Evolutionary conservation across 2,797 vertebrate species (phyloP).

Genomic region (Rhinatrema bivittatum): DNA sequence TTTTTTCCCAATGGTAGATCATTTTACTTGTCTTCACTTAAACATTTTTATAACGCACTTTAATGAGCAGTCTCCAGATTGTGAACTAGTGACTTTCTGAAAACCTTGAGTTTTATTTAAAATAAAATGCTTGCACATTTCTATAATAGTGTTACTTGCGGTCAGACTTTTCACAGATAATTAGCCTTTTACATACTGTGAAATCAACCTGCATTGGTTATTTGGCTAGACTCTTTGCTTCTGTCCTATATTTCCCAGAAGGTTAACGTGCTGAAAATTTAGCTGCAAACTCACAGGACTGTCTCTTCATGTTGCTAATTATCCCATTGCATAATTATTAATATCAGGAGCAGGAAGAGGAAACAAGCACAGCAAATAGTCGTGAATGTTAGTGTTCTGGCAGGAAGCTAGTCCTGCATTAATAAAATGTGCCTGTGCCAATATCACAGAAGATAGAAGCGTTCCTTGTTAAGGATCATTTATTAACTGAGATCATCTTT

Average conservation of each 20-base stretch:
- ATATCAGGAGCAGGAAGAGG: constrained; percentile 71
- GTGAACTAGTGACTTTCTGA: constrained; percentile 45
- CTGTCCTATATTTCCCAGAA: constrained; percentile 74
- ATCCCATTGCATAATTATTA: constrained; percentile 82
- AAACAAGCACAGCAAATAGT: constrained; percentile 70
- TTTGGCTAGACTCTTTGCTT: constrained; percentile 69
- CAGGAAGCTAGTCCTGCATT: constrained; percentile 67
- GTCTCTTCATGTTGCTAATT: constrained; percentile 76
- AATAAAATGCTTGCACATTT: constrained; percentile 63
- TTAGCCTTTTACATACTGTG: constrained; percentile 73
- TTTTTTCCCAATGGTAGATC: neutral
- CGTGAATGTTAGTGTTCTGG: constrained; percentile 63
- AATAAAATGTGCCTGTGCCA: constrained; percentile 83
- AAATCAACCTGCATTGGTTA: constrained; percentile 76
- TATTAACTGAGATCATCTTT: constrained; percentile 98
- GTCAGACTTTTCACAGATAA: constrained; percentile 77
- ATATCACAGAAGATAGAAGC: constrained; percentile 75
- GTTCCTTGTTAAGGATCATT: constrained; percentile 95
- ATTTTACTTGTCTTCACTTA: constrained; percentile 21
- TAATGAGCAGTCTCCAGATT: constrained; percentile 39
- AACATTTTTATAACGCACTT: constrained; percentile 23
- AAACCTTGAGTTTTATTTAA: constrained; percentile 59
- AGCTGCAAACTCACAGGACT: constrained; percentile 68
- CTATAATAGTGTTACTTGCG: constrained; percentile 64
- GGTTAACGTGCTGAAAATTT: constrained; percentile 67